Base-by-base conservation (phyloP, 2,888 invertebrate genomes). In the Syritta pipiens region DNA sequence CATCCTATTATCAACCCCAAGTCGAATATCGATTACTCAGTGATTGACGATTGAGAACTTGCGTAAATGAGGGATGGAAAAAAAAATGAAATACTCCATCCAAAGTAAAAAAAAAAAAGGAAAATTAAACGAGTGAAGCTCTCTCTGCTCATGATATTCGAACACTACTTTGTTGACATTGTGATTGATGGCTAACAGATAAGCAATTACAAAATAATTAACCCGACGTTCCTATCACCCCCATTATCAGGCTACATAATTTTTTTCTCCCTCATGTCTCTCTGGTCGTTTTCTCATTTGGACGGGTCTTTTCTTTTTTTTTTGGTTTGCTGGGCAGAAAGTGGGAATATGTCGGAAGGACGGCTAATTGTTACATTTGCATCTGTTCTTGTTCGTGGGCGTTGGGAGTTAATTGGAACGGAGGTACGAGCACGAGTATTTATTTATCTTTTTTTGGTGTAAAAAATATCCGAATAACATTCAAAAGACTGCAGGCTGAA, bases 181-280 rank as follows among this genome's bases (percentile, higher is more conserved):
- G 60, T 72, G 77, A 72, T 65, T 77, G 60, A 77, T 77, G 46
- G 72, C 48, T 44, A 65, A 32, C 59, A 42, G 48, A 77, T 60
- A 77, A 77, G 72, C 65, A 72, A 77, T 77, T 72, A 72, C 77
- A 55, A 72, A 77, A 77, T 67, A 67, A 65, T 77, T 77, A 72
- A 65, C 65, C n/a, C 42, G 49, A 22, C 60, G 20, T 55, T 59
- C 22, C 42, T 19, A 22, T 32, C 30, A 53, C 55, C 19, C 32
- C 42, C 44, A 20, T 44, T 44, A 44, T 30, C 30, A 22, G 14
- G 9, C 6, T 12, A 20, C 14, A 14, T 12, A 2, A 26, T 26
- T 42, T 14, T 30, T 57, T 40, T 22, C n/a, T n/a, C n/a, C n/a
- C n/a, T n/a, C n/a, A n/a, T n/a, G n/a, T n/a, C n/a, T n/a, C n/a